These are phyloP conservation scores for Yponomeuta evonymella DNA, from an alignment of 2,888 invertebrate genomes.

Conservation along the genomic window DNA sequence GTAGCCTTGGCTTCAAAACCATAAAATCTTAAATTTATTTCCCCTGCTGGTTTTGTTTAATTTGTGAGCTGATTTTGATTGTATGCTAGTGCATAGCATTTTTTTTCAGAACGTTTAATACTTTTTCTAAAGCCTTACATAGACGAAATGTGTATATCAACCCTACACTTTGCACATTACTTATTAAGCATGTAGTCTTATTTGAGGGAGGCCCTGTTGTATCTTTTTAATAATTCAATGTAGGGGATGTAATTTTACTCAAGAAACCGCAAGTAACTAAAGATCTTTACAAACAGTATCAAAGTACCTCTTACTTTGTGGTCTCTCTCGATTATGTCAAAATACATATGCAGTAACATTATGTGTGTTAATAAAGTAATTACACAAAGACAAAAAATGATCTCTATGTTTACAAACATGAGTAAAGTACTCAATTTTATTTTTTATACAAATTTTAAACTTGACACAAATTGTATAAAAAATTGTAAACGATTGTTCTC, in stretches of 20 bases:
- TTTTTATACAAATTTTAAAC: no score
- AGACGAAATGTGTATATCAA: not conserved
- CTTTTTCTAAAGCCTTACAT: not conserved
- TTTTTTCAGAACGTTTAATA: not conserved
- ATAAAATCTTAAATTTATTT: not conserved
- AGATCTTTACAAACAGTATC: constrained; percentile 18
- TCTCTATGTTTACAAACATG: no score
- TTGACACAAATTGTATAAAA: no score
- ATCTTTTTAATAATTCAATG: constrained; percentile 18
- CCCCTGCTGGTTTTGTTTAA: not conserved
- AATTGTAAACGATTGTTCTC: no score
- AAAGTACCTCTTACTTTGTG: not conserved
- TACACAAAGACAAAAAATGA: no score
- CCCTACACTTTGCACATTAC: not conserved
- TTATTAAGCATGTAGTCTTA: not conserved
- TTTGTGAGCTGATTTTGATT: no score
- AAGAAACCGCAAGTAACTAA: constrained; percentile 49
- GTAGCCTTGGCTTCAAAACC: not conserved
- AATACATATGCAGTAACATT: not conserved
- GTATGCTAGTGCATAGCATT: no score
- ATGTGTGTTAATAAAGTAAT: not conserved
- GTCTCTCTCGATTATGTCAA: constrained; percentile 2
- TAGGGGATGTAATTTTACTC: constrained; percentile 62
- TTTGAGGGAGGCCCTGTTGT: not conserved
- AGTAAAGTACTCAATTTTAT: no score